phyloP scores from a whole-genome alignment of 2,888 invertebrate genomes.

The Troides aeacus region DNA sequence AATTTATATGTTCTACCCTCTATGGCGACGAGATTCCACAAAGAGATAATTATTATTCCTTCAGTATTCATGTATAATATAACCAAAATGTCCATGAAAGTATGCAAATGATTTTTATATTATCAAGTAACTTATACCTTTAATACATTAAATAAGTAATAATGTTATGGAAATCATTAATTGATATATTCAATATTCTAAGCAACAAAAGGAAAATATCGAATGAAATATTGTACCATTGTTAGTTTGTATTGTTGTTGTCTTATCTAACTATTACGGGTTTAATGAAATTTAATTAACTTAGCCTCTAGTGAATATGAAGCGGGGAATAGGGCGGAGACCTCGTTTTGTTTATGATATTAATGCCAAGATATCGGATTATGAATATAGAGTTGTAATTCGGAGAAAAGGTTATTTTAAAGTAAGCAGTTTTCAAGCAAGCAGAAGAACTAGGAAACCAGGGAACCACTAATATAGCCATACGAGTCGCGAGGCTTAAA shows the following conservation, averaged over 20 bases:
- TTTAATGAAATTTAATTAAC: conserved; percentile 17
- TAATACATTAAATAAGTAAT: neutral
- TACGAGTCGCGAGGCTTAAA: too few species aligned
- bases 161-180: neutral
- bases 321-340: neutral
- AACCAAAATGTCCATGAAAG: too few species aligned
- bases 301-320: neutral
- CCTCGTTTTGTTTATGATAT: neutral
- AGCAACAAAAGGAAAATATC: neutral
- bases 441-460: too few species aligned
- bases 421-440: too few species aligned
- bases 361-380: neutral
- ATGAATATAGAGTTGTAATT: neutral
- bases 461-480: too few species aligned
- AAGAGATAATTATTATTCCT: too few species aligned
- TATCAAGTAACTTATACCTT: too few species aligned
- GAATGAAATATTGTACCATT: neutral
- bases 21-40: too few species aligned
- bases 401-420: neutral
- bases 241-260: conserved; percentile 5
- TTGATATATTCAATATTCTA: neutral
- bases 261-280: conserved; percentile 22
- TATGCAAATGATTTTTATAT: too few species aligned
- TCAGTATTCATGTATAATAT: too few species aligned
- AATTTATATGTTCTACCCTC: too few species aligned